Percentiles rank a stretch among this genome's conserved stretches.
Evolutionary conservation across 1,140 invertebrate species (phyloP).

Genomic region (Tetragnatha versicolor): DNA sequence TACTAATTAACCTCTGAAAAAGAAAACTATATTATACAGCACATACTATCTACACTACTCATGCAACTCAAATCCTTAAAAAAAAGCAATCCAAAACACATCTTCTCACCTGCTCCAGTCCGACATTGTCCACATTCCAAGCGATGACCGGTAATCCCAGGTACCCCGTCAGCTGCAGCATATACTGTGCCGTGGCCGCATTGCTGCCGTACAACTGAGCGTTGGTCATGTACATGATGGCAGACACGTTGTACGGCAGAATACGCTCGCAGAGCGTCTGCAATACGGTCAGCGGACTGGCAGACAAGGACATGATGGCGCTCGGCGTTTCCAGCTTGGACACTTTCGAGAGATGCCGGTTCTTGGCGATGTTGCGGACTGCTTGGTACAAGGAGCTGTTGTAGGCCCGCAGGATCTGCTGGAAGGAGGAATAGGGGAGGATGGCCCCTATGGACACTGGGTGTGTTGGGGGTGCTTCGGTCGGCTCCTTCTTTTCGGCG

Average conservation of each 20-base stretch:
- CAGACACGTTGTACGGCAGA: constrained; percentile 84
- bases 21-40: no score
- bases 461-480: neutral
- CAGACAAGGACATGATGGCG: constrained; percentile 66
- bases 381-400: constrained; percentile 72
- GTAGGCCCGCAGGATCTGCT: constrained; percentile 72
- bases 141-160: constrained; percentile 83
- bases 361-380: constrained; percentile 69
- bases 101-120: constrained; percentile 71
- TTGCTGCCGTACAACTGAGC: constrained; percentile 85
- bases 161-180: constrained; percentile 87
- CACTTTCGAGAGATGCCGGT: constrained; percentile 61
- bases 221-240: constrained; percentile 92
- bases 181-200: constrained; percentile 90
- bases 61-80: no score
- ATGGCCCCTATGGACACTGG: constrained; percentile 68
- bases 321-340: constrained; percentile 7
- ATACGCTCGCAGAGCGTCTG: constrained; percentile 86
- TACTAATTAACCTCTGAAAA: no score
- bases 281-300: constrained; percentile 72
- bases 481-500: neutral
- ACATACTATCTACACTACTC: no score
- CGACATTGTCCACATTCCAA: constrained; percentile 93
- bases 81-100: no score
- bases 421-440: constrained; percentile 76